Conservation (phyloP, 2,888 invertebrate species). For the Spodoptera exigua region DNA sequence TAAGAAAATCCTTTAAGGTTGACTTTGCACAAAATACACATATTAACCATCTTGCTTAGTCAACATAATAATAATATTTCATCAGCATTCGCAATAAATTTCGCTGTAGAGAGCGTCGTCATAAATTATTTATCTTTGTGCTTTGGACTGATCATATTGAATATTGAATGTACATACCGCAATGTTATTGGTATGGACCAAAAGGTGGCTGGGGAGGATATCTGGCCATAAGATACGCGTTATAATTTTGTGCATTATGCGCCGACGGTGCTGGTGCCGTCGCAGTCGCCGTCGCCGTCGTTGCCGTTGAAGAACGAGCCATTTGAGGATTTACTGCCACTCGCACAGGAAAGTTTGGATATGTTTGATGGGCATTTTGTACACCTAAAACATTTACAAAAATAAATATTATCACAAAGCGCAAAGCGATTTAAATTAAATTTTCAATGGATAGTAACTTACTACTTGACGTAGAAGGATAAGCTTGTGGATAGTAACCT, state of each 20-base stretch:
- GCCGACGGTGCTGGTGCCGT: slow-evolving; percentile 25
- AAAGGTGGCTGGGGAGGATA: slow-evolving; percentile 55
- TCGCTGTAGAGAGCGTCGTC: too few relatives aligned
- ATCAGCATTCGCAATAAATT: too few relatives aligned
- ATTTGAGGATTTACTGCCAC: slow-evolving; percentile 25
- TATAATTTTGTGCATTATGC: slow-evolving; percentile 30
- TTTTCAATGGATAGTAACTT: slow-evolving; percentile 32
- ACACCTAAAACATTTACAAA: slow-evolving; percentile 34
- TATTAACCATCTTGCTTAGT: too few relatives aligned
- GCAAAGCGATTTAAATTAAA: neutral
- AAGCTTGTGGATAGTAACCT: slow-evolving; percentile 46
- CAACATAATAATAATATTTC: too few relatives aligned
- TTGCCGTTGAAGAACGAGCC: slow-evolving; percentile 28
- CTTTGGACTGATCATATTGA: too few relatives aligned
- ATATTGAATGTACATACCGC: slow-evolving; percentile 56
- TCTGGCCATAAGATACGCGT: slow-evolving; percentile 50
- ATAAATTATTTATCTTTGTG: too few relatives aligned
- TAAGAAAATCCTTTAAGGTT: too few relatives aligned
- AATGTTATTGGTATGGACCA: slow-evolving; percentile 58
- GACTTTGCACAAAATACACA: too few relatives aligned
- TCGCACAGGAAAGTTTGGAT: slow-evolving; percentile 28
- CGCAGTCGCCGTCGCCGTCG: slow-evolving; percentile 15
- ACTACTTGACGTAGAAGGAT: slow-evolving; percentile 41
- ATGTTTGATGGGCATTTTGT: slow-evolving; percentile 31
- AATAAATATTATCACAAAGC: neutral